Base-by-base conservation (phyloP, 1,140 invertebrate species). In the Aphidius ervi region DNA sequence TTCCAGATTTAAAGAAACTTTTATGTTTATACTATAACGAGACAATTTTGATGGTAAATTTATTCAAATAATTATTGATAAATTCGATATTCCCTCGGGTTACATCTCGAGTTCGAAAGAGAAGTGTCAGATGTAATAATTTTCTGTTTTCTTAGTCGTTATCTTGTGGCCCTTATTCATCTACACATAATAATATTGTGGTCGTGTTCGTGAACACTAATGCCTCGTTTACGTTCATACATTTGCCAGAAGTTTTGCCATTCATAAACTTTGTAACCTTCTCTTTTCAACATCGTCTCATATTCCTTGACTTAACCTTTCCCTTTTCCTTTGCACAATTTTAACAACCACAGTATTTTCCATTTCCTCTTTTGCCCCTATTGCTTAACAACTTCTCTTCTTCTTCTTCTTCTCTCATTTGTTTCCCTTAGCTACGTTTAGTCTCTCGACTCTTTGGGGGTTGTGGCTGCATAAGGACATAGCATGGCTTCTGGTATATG, bases 201-300 rank as follows among this genome's bases (percentile, higher is more conserved):
- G 16, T 16, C 16, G 16, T 60, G 59, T 60, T 50, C 23, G 41
- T 62, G 55, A 43, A 54, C 56, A 49, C 53, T 56, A 61, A 52
- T 56, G 53, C 37, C 50, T 58, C 62, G 67, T 66, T 66, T 68
- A 62, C 67, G 68, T 71, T 74, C 72, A 70, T 67, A 62, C 65
- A 64, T 66, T 31, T 61, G 61, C 64, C 64, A 67, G 67, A 74
- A 75, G 73, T 75, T 75, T 74, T 70, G 71, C 72, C 73, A 75
- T 75, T 75, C 73, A 75, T 75, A 73, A 73, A 70, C 64, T 68
- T 67, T 67, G 62, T 60, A 67, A 65, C 62, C 67, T 66, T 68
- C 68, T 62, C 63, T 63, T 49, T 43, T 43, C 48, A 54, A 62
- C 59, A 58, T 58, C 57, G 61, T 59, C 61, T 31, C 41, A 43